phyloP scores from a whole-genome alignment of 2,113 vertebrate species.

The Sander lucioperca region DNA sequence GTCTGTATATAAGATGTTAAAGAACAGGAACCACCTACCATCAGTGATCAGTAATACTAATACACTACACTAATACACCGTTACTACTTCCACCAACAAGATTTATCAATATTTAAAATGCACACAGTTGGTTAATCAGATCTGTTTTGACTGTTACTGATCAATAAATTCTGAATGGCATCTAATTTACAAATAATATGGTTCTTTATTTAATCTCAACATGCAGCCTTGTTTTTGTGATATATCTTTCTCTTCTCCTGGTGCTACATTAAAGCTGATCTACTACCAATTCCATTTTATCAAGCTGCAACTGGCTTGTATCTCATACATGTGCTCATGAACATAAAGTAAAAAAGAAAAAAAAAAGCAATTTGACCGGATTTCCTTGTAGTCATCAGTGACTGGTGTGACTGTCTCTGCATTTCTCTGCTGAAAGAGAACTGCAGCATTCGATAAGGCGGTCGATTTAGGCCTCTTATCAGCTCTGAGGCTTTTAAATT shows the following conservation, averaged over 20 bases:
- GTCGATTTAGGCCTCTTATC: constrained; percentile 61
- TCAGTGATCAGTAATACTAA: neutral
- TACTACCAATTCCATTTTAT: neutral
- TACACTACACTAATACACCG: too few relatives aligned
- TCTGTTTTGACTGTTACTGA: neutral
- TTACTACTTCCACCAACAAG: neutral
- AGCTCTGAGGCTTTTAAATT: constrained; percentile 49
- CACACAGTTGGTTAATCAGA: neutral
- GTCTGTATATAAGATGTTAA: neutral
- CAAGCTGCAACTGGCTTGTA: neutral
- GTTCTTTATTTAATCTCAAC: neutral
- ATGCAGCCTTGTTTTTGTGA: neutral
- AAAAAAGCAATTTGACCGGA: constrained; percentile 20
- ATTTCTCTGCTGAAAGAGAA: constrained; percentile 16
- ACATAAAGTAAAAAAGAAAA: neutral
- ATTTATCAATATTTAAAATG: neutral
- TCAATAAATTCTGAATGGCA: neutral
- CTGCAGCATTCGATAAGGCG: constrained; percentile 48
- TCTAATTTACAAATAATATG: neutral
- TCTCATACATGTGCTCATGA: neutral
- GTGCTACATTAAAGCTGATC: neutral
- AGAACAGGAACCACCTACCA: neutral
- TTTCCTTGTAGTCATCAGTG: constrained; percentile 7
- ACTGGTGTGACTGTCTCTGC: neutral
- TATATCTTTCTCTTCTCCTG: neutral